phyloP scores from a whole-genome alignment of 2,797 vertebrate genomes.

The Eleutherodactylus coqui region DNA sequence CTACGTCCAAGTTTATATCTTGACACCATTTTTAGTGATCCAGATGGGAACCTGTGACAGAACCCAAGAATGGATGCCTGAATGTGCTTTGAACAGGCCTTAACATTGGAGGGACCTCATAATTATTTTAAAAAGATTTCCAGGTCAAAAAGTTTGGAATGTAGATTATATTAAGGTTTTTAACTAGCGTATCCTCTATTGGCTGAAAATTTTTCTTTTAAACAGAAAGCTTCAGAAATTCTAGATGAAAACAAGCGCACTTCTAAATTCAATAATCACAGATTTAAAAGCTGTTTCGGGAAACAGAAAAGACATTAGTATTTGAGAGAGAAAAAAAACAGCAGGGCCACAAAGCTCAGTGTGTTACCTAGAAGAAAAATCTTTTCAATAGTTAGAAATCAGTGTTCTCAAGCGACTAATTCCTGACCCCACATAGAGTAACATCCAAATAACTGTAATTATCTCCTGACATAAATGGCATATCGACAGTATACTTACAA shows the following conservation, averaged over 20 bases:
- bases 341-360: constrained; percentile 74
- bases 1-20: too few relatives aligned
- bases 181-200: not conserved
- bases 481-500: constrained; percentile 77
- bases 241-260: constrained; percentile 57
- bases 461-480: constrained; percentile 74
- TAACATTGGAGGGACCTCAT: too few relatives aligned
- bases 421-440: constrained; percentile 76
- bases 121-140: too few relatives aligned
- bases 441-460: constrained; percentile 82
- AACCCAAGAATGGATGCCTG: too few relatives aligned
- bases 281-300: constrained; percentile 70
- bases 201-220: not conserved
- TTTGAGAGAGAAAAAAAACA: constrained; percentile 72
- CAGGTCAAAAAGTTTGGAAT: not conserved
- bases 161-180: constrained; percentile 18
- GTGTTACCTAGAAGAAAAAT: constrained; percentile 73
- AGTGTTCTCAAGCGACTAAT: constrained; percentile 74
- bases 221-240: constrained; percentile 43
- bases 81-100: too few relatives aligned
- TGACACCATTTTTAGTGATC: too few relatives aligned
- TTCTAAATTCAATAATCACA: constrained; percentile 65
- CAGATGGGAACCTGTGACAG: too few relatives aligned
- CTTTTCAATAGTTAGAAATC: constrained; percentile 73
- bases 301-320: constrained; percentile 67